Evolutionary conservation across 2,888 invertebrate species (phyloP), one percentile per base, ranked within the genome.

Genomic region (Agonopterix arenella): DNA sequence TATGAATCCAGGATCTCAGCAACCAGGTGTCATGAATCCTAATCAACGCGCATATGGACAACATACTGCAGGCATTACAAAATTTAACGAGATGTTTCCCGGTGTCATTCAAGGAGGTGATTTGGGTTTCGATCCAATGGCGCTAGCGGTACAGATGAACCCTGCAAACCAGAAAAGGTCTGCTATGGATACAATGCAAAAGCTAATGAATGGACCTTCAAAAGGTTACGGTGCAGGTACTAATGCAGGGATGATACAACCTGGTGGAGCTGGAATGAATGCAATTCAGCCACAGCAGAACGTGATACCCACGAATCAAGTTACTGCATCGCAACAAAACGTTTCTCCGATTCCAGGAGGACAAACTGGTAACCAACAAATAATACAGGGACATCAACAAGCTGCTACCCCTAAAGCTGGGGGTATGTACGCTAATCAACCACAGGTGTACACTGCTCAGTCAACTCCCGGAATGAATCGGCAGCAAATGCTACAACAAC

Each of bases 131-230:
- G 86, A 89, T 62, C 88, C 89, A 2, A 89, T 89, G 88, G 69
- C 79, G 40, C 80, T 89, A 53, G 89, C 89, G 8, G 72, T 88
- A 59, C 85, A 88, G 64, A 85, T 89, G 85, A 88, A 88, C 61
- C 88, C 88, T 46, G 78, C 76, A 40, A 89, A 88, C 55, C 77
- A 81, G 47, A 70, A 84, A 56, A 66, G 65, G 50, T 63, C 66
- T 13, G 82, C 82, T 42, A 74, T 82, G 61, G 58, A 76, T 40
- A 63, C 72, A 1, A 84, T 82, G 66, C 64, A 77, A 45, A 79
- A 77, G 50, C 54, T 84, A 50, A 73, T 85, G 73, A 67, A 63
- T 51, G 55, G 60, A 11, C 72, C 68, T 48, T 62, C 62, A 36
- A 42, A 40, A 40, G 40, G 40, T 40, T 28, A 28, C 28, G 5